Evolutionary conservation across 2,888 invertebrate species (phyloP).

Genomic region (Nasonia oneida): DNA sequence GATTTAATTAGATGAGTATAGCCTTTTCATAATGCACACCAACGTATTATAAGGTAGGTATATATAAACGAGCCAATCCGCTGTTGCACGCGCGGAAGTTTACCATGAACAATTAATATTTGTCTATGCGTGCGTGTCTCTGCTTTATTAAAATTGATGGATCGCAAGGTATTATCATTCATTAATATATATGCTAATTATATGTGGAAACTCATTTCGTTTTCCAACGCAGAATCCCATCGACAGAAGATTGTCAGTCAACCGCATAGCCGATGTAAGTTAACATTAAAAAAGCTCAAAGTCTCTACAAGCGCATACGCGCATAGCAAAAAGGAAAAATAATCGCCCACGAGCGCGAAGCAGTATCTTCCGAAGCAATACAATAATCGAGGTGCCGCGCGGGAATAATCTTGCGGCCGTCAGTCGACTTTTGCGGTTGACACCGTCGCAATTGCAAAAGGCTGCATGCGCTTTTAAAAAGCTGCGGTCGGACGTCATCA

Average conservation of each 20-base stretch:
- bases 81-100: neutral
- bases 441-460: conserved; percentile 47
- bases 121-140: neutral
- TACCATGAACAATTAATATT: neutral
- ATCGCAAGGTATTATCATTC: neutral
- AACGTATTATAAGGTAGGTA: too few species aligned
- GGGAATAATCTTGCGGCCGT: conserved; percentile 40
- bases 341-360: neutral
- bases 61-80: neutral
- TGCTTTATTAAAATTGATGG: conserved; percentile 4
- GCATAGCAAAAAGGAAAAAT: neutral
- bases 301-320: too few species aligned
- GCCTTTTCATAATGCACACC: too few species aligned
- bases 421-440: conserved; percentile 56
- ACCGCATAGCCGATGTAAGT: neutral
- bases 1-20: neutral
- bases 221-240: neutral
- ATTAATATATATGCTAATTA: neutral
- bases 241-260: neutral
- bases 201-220: neutral
- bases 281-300: neutral
- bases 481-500: conserved; percentile 78
- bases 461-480: conserved; percentile 29
- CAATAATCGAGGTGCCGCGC: neutral
- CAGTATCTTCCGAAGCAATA: conserved; percentile 18